Evolutionary conservation across 2,113 vertebrate genomes (phyloP).

Genomic region (Megaleporinus macrocephalus): DNA sequence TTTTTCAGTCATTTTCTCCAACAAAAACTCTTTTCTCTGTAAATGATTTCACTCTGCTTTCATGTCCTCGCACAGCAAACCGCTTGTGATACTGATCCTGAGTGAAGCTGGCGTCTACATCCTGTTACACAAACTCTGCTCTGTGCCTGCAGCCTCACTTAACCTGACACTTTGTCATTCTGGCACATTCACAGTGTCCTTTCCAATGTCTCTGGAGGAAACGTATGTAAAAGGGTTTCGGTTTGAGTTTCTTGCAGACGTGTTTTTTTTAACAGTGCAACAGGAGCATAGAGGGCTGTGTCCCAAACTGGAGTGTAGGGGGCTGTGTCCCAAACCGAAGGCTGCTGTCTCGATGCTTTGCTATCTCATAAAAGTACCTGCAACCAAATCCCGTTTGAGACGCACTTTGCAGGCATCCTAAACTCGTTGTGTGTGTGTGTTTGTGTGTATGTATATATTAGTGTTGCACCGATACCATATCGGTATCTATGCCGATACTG

Average conservation of each 20-base stretch:
- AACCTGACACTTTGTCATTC: constrained; percentile 25
- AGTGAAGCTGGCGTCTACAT: constrained; percentile 38
- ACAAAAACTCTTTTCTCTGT: constrained; percentile 19
- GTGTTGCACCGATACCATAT: no score
- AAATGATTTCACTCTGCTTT: constrained; percentile 28
- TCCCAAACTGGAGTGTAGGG: no score
- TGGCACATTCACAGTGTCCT: constrained; percentile 35
- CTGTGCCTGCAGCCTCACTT: constrained; percentile 12
- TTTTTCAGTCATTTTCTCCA: constrained; percentile 36
- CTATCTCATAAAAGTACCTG: no score
- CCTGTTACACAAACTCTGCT: constrained; percentile 45
- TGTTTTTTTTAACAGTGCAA: no score
- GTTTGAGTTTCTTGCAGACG: neutral
- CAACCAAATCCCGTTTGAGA: no score
- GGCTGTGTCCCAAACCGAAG: no score
- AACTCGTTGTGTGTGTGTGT: no score
- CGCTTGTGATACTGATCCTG: constrained; percentile 19
- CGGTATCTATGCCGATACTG: no score
- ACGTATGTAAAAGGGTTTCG: neutral
- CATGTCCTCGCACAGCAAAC: constrained; percentile 13
- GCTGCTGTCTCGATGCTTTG: no score
- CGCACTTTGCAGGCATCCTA: no score
- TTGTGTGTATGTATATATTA: no score
- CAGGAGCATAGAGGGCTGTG: neutral
- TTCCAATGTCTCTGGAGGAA: constrained; percentile 28